A percentile compares a stretch with the other conserved stretches of the same genome.
Evolutionary conservation across 30 jellyfish, hydroid and myxozoan genomes (phyloP).

Genomic region (Aurelia aurita): DNA sequence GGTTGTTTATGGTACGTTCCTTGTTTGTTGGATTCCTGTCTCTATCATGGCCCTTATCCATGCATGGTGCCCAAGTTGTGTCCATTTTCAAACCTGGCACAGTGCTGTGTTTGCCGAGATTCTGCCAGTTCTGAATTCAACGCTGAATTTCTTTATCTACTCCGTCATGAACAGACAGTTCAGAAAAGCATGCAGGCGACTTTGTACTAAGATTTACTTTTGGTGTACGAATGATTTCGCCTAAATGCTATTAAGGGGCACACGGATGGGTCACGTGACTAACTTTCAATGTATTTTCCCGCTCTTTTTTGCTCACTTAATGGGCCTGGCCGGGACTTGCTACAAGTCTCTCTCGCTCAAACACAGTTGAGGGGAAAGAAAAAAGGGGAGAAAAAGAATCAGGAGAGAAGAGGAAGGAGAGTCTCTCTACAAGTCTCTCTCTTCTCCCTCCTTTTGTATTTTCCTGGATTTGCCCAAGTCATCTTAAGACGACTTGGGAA

Average conservation of each 20-base stretch:
- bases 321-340: too few species aligned
- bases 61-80: slow-evolving; percentile 67
- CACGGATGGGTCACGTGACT: neutral
- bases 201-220: slow-evolving; percentile 15
- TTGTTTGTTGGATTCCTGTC: slow-evolving; percentile 89
- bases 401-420: too few species aligned
- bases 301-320: too few species aligned
- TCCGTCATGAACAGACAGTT: slow-evolving; percentile 77
- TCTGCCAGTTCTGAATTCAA: slow-evolving; percentile 80
- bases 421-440: too few species aligned
- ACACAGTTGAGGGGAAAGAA: too few species aligned
- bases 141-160: slow-evolving; percentile 86
- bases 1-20: slow-evolving; percentile 90
- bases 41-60: slow-evolving; percentile 59
- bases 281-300: too few species aligned
- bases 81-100: slow-evolving; percentile 62
- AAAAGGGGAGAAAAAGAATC: too few species aligned
- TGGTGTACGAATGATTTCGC: slow-evolving; percentile 51
- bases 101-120: slow-evolving; percentile 63
- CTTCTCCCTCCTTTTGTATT: too few species aligned
- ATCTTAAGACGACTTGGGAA: too few species aligned
- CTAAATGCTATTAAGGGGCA: neutral
- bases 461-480: too few species aligned
- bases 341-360: too few species aligned
- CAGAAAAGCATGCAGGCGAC: slow-evolving; percentile 64